Evolutionary conservation across 2,888 invertebrate species (phyloP), one percentile per base, ranked within the genome.

Genomic region (Geophilus truncorum): DNA sequence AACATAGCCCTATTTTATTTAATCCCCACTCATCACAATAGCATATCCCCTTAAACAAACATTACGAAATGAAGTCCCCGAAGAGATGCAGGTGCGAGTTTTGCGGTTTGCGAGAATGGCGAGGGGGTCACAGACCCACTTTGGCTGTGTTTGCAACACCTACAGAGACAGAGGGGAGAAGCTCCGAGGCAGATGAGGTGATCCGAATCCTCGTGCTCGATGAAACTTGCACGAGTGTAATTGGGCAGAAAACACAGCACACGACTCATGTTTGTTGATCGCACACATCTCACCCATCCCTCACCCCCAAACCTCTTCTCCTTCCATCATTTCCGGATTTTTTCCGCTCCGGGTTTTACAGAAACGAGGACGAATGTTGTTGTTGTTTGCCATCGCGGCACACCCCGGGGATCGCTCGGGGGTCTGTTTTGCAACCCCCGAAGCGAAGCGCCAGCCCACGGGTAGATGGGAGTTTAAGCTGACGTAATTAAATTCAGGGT

Each of bases 401-500:
- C 40, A n/a, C 40, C 36, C 10, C 36, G 36, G 36, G 40, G 40
- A 12, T 9, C 40, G 15, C 40, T 34, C 9, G 34, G 40, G 40
- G 21, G 57, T 62, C 23, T 62, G 57, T 62, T 62, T 62, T 62
- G 57, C 23, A 23, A 62, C 57, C 57, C 23, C 57, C 57, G 18
- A 40, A 40, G 40, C 57, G 21, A n/a, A n/a, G n/a, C n/a, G n/a
- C 57, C 21, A n/a, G 57, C 57, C 57, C 57, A 23, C 23, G 57
- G 21, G 21, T 62, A 62, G 57, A 62, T 18, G 57, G n/a, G 57
- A 10, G 21, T 62, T 62, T 62, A 62, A 62, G 57, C 57, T 62
- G 57, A 62, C 57, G 57, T 62, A 62, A 62, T 62, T 62, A 62
- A 62, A 62, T 62, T 62, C 57, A 62, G 57, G 57, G 57, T 62